Base-by-base conservation (phyloP, 1,140 invertebrate species). In the Lanistes nyassanus region DNA sequence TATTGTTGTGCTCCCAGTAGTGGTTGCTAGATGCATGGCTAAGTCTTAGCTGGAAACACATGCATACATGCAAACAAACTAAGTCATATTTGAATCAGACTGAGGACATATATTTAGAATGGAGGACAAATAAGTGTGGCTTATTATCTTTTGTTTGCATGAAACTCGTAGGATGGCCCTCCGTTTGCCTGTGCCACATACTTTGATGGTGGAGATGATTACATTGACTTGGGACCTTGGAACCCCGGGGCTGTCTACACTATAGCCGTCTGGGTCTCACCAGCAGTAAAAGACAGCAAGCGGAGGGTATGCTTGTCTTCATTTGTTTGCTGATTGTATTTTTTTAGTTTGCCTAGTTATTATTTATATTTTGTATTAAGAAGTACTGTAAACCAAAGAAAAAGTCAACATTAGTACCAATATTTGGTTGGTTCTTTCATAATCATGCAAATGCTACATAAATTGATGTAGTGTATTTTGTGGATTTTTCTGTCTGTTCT, bases 161-260 rank as follows among this genome's bases (percentile, higher is more conserved):
- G 9, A 16, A 29, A 47, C 55, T 56, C 51, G 7, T 9, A 85
- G 84, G 79, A 81, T 11, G 83, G 82, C 6, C 84, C 84, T 34
- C 84, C 84, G 53, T 85, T 84, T 77, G 80, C 84, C 11, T 85
- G 84, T 76, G 78, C 73, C 5, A 76, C 77, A 19, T 60, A 80
- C n/a, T 85, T 85, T 80, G 77, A 80, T 75, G 80, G 80, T 16
- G 76, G 51, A 39, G 64, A 79, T 51, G 74, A 76, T 31, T 83
- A 83, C 55, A 78, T 85, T 23, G 80, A 84, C 66, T 56, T 85
- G 11, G 84, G 84, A 19, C 69, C 36, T 21, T 85, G 84, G 84
- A 80, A 76, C 39, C 83, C 83, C 23, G 84, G 82, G 0, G 71
- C 82, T 7, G 62, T 62, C 4, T 85, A 85, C 65, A 84, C 84